Base-by-base conservation (phyloP, 2,888 invertebrate genomes). In the Tuberolachnus salignus region DNA sequence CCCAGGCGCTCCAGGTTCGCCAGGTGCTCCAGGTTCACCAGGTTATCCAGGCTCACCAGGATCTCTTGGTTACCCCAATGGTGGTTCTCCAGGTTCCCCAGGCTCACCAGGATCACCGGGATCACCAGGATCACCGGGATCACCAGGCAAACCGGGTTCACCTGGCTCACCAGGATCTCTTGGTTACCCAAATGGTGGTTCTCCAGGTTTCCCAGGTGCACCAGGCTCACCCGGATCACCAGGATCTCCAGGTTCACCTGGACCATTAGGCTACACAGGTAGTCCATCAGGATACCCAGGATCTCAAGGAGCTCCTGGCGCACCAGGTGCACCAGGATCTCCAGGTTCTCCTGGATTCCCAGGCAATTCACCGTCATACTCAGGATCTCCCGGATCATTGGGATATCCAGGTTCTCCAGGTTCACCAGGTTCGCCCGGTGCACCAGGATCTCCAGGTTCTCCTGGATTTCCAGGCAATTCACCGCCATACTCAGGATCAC, bases 211-310 rank as follows among this genome's bases (percentile, higher is more conserved):
- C 8, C 81, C 82, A 0, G 82, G 83, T 9, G 83, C 34, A 4
- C 34, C 34, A 34, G 34, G 83, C 1, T 4, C 42, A 4, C 44
- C 53, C 6, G 73, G 73, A 0, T 21, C 42, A 21, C 53, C 71
- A 53, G 82, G 46, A 8, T 57, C 67, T 6, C 80, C 80, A n/a
- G 81, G 82, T 0, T 53, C 59, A n/a, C 1, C 84, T 53, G 82
- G 82, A 1, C 55, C 67, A 0, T 83, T 83, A 0, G 83, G 81
- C 0, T 10, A 74, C 8, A 81, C 82, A 0, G 82, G 83, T 9
- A 82, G 82, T 0, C 49, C 59, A 16, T 81, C 82, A 88, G 49
- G 89, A 87, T 59, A 49, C 1, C 81, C 81, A 10, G 82, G 82
- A 11, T 71, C 21, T 1, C 63, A 19, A 13, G 42, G 44, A 19